Conservation (phyloP, 1,140 invertebrate genomes). For the Heliconius eleuchia region DNA sequence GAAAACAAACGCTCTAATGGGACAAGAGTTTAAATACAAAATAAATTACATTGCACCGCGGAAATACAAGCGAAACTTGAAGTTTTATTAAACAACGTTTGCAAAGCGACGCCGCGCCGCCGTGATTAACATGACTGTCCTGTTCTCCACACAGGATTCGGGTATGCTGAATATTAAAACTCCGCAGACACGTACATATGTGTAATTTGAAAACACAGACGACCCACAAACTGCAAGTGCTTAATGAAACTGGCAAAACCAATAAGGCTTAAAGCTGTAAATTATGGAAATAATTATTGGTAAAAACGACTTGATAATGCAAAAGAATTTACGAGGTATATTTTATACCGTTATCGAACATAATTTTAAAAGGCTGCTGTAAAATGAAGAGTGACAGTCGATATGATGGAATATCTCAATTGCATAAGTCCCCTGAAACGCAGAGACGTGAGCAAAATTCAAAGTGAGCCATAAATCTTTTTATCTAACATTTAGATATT, state of each 20-base stretch:
- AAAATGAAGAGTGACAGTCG: slow-evolving; percentile 39
- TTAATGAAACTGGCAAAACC: slow-evolving; percentile 12
- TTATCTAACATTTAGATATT: slow-evolving; percentile 62
- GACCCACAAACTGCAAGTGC: slow-evolving; percentile 3
- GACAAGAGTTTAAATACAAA: slow-evolving; percentile 66
- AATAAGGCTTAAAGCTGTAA: background rate
- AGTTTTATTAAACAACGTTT: slow-evolving; percentile 42
- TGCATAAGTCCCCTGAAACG: slow-evolving; percentile 38
- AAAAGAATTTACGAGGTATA: background rate
- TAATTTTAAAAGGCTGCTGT: background rate
- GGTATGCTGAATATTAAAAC: slow-evolving; percentile 14
- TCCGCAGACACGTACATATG: background rate
- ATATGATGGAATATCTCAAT: slow-evolving; percentile 35
- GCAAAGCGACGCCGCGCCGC: background rate
- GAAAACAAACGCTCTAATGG: slow-evolving; percentile 62
- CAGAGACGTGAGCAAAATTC: slow-evolving; percentile 47
- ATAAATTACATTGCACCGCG: slow-evolving; percentile 46
- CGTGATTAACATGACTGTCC: slow-evolving; percentile 30
- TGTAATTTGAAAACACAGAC: slow-evolving; percentile 11
- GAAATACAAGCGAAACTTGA: slow-evolving; percentile 32
- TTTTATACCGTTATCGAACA: background rate
- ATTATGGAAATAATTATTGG: background rate
- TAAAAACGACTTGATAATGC: background rate
- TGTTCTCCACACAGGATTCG: background rate
- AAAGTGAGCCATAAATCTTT: slow-evolving; percentile 57